A percentile compares a stretch with the other conserved stretches of the same genome.
Evolutionary conservation across 2,888 invertebrate species (phyloP).

Genomic region (Plagodis dolabraria): DNA sequence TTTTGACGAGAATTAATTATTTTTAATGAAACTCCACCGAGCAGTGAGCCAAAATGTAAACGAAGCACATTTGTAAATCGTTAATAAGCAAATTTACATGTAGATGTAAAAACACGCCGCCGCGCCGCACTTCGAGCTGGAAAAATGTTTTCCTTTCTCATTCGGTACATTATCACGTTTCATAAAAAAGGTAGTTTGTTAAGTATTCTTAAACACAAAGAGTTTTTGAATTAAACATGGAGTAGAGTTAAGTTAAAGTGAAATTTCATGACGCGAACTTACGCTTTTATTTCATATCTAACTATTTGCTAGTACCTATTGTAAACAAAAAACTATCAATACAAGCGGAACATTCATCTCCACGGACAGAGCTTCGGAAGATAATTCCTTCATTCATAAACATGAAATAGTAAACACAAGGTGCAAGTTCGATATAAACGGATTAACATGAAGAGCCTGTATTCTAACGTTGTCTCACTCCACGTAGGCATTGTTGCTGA

Average conservation of each 20-base stretch:
- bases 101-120: slow-evolving; percentile 25
- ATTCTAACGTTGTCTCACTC: slow-evolving; percentile 20
- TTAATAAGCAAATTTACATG: slow-evolving; percentile 37
- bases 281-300: no score
- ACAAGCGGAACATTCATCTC: slow-evolving; percentile 19
- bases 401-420: slow-evolving; percentile 38
- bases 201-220: no score
- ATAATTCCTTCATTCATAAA: slow-evolving; percentile 40
- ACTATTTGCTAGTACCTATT: slow-evolving; percentile 4
- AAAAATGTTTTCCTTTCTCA: slow-evolving; percentile 19
- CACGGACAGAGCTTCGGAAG: slow-evolving; percentile 22
- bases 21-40: slow-evolving; percentile 22
- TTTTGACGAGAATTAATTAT: slow-evolving; percentile 24
- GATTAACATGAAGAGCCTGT: slow-evolving; percentile 44
- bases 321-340: slow-evolving; percentile 19
- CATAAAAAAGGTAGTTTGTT: background rate
- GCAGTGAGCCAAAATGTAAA: slow-evolving; percentile 18
- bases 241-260: no score
- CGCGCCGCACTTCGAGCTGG: slow-evolving; percentile 8
- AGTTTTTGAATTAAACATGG: no score
- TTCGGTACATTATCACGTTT: slow-evolving; percentile 11
- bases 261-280: no score
- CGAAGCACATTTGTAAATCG: slow-evolving; percentile 33
- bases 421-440: slow-evolving; percentile 37
- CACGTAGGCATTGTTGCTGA: slow-evolving; percentile 29